Evolutionary conservation across 2,797 vertebrate species (phyloP), one percentile per base, ranked within the genome.

Genomic region (Urophycis tenuis): DNA sequence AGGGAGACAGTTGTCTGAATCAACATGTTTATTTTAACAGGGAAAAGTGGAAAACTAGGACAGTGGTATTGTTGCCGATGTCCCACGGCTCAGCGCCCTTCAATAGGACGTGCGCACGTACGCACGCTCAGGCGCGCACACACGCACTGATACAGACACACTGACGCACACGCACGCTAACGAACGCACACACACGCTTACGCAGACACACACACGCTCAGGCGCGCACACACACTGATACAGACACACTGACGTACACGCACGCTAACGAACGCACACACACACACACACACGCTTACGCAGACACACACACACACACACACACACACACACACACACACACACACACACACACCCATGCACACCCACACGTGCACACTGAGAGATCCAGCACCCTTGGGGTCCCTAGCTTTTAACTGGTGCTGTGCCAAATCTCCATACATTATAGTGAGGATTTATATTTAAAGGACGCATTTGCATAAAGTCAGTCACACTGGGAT

Each of bases 1-100:
- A 75, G 64, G 72, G 77, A 73, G 49, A 70, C 45, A 19, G 86
- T 91, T 89, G 87, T 91, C 86, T 90, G 90, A 90, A 90, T 90
- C 89, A 91, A 91, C 88, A 90, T 91, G 89, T 91, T 92, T 92
- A 88, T 90, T 86, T 88, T 49, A 49, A 49, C 45, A 87, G 84
- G 75, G 83, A 86, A 85, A 91, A 91, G 88, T 82, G 84, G 84
- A 83, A 92, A 93, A 92, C 86, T 92, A 90, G 93, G 91, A 92
- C 90, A 92, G 87, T 89, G 88, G 89, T 87, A 85, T 90, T 90
- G 90, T 90, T 31, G 77, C 85, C 90, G 90, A 91, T 92, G 90
- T 93, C 91, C 91, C 93, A 78, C 83, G 89, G 91, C 88, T 89
- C 87, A 75, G 83, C 30, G 74, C 3, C 83, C 78, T 82, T 79